A percentile compares a stretch with the other conserved stretches of the same genome.
Conservation (phyloP, 2,113 vertebrate species). For the Psammodynastes pulverulentus region DNA sequence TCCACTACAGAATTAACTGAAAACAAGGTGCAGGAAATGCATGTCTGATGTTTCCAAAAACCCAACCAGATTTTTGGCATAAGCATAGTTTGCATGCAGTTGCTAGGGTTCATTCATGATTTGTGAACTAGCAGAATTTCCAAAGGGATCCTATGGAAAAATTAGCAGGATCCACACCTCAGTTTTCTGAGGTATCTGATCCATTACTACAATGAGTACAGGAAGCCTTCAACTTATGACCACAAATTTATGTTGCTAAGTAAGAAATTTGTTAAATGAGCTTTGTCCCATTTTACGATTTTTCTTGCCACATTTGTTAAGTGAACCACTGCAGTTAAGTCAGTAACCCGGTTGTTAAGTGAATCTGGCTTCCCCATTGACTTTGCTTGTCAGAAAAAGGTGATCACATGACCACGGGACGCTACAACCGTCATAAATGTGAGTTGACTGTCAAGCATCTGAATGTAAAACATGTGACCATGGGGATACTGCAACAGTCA, state of each 20-base stretch:
- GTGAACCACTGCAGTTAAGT: neutral
- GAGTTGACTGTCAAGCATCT: neutral
- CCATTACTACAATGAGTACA: neutral
- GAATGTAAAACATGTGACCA: neutral
- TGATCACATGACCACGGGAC: neutral
- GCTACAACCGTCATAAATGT: neutral
- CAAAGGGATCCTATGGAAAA: neutral
- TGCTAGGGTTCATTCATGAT: neutral
- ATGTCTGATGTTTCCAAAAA: neutral
- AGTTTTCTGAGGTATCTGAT: neutral
- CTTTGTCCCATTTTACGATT: neutral
- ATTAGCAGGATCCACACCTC: neutral
- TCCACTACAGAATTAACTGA: neutral
- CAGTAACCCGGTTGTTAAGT: neutral
- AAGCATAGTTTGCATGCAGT: neutral
- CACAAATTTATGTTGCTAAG: neutral
- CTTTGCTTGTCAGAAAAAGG: neutral
- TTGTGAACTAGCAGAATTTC: neutral
- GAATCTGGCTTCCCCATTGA: neutral
- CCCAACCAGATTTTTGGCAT: neutral
- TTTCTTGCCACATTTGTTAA: neutral
- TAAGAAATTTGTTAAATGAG: neutral
- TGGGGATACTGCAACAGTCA: neutral
- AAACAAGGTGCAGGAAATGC: neutral
- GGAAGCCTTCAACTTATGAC: neutral